Evolutionary conservation across 2,888 invertebrate species (phyloP).

Genomic region (Willowsia nigromaculata): DNA sequence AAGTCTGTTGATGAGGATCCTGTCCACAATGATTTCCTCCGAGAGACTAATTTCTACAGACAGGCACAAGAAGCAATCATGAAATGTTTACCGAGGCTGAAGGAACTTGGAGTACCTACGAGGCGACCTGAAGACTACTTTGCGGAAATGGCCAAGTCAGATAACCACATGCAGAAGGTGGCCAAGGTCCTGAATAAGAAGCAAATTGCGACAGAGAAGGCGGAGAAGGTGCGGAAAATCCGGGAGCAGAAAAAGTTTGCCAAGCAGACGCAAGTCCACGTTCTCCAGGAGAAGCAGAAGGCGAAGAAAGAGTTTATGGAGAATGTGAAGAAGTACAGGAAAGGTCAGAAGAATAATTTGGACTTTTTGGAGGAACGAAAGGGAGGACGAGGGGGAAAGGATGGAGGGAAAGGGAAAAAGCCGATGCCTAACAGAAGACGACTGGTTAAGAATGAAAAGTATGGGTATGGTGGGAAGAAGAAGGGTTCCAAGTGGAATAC

Average conservation of each 20-base stretch:
- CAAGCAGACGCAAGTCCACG: conserved; percentile 92
- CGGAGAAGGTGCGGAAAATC: conserved; percentile 93
- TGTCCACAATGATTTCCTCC: conserved; percentile 93
- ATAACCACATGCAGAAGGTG: conserved; percentile 97
- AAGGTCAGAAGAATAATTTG: conserved; percentile 89
- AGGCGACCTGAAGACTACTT: conserved; percentile 97
- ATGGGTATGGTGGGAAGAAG: conserved; percentile 76
- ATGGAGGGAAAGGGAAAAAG: conserved; percentile 16
- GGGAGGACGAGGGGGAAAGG: conserved; percentile 75
- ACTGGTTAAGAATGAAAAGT: conserved; percentile 75
- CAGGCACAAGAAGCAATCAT: conserved; percentile 93
- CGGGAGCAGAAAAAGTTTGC: conserved; percentile 95
- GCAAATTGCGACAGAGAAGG: conserved; percentile 90
- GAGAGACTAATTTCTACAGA: conserved; percentile 92
- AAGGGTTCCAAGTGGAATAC: conserved; percentile 76
- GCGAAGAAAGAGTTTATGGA: conserved; percentile 96
- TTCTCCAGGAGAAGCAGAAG: conserved; percentile 90
- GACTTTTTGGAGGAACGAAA: conserved; percentile 89
- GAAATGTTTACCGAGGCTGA: conserved; percentile 89
- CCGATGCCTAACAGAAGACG: conserved; percentile 67
- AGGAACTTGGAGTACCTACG: conserved; percentile 88
- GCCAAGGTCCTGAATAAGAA: conserved; percentile 88
- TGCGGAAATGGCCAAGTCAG: conserved; percentile 99
- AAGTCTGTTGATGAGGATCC: conserved; percentile 87
- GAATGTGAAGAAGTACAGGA: conserved; percentile 95